Base-by-base conservation (phyloP, 1,140 invertebrate genomes). In the Drosophila melanica region DNA sequence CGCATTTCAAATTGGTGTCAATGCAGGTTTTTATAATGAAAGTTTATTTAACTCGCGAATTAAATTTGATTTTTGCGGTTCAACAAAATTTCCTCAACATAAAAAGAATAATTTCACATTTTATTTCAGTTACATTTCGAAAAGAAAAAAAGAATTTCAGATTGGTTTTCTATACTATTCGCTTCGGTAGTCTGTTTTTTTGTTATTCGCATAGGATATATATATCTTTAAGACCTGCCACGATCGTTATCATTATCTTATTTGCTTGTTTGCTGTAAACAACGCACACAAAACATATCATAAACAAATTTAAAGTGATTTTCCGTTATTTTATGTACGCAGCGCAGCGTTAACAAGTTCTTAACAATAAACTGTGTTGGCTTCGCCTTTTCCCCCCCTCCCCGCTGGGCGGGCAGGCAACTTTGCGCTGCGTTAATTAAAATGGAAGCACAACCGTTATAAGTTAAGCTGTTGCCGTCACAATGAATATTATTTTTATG, bases 261-360 rank as follows among this genome's bases (percentile, higher is more conserved):
- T 33, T 10, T 8, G 14, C 7, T 50, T 50, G 64, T 27, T 47
- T 18, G 23, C 63, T 12, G 48, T 41, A 37, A 30, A 47, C n/a
- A 39, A n/a, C 23, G 39, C 12, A 45, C 10, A 47, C 44, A 45
- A 35, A 35, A 10, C 33, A 35, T 37, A 30, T 16, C 2, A 18
- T 39, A 39, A 57, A 30, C 33, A 41, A 12, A 58, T 68, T 42
- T 59, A 23, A 12, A 6, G 18, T n/a, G 12, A 1, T 14, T 12
- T 48, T n/a, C 35, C 16, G 14, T 27, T 63, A 51, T 54, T 20
- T 8, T 6, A 27, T 27, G 27, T 27, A 27, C 23, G 23, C 5
- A 27, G 2, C 16, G 23, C 62, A 63, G 37, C 37, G 47, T 51
- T 51, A 63, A 57, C 44, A 66, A 48, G 30, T 58, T 42, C 23